phyloP scores from a whole-genome alignment of 1,140 invertebrate species.

The Ptiloglossa arizonensis region DNA sequence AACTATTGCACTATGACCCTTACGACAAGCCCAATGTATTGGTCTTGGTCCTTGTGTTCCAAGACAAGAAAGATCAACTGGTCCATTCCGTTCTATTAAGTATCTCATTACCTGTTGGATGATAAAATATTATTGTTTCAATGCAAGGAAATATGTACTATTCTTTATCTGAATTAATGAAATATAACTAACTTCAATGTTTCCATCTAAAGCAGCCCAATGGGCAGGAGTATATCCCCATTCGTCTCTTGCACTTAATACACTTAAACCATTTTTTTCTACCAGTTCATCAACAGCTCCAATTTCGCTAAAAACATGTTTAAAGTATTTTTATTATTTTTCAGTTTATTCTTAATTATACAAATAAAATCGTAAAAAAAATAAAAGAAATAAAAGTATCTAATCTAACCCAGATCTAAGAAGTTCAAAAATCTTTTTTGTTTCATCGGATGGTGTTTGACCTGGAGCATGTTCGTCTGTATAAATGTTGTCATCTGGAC shows the following conservation, averaged over 20 bases:
- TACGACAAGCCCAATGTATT: constrained; percentile 95
- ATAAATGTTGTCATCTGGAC: constrained; percentile 77
- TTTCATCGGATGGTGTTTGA: constrained; percentile 74
- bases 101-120: constrained; percentile 87
- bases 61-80: constrained; percentile 92
- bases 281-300: constrained; percentile 89
- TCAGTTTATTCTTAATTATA: not conserved
- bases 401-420: constrained; percentile 75
- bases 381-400: not conserved
- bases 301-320: constrained; percentile 83
- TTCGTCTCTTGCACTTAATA: constrained; percentile 90
- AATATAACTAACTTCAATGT: constrained; percentile 84
- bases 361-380: constrained; percentile 1
- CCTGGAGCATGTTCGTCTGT: constrained; percentile 74
- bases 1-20: constrained; percentile 92
- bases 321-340: not conserved
- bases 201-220: constrained; percentile 94
- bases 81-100: constrained; percentile 90
- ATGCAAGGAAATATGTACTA: not conserved
- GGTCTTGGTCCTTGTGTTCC: constrained; percentile 94
- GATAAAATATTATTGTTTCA: not conserved
- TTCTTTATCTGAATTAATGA: not conserved
- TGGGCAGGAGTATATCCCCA: constrained; percentile 96
- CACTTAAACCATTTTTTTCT: constrained; percentile 87
- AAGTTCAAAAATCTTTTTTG: constrained; percentile 77